Conservation (phyloP, 2,888 invertebrate genomes). For the Drosophila hamatofila region DNA sequence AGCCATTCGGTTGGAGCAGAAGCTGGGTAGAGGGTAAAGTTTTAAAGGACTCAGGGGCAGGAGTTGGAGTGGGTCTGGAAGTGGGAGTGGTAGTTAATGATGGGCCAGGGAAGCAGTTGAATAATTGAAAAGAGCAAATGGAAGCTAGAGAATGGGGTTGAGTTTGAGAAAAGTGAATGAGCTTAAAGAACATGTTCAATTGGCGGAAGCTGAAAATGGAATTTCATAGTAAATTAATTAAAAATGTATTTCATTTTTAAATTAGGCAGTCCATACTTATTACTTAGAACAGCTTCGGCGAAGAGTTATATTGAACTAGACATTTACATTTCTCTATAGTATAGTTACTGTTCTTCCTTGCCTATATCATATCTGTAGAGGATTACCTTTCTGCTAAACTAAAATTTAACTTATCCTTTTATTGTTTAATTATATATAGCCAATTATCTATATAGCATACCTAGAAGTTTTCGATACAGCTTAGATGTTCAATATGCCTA, state of each 20-base stretch:
- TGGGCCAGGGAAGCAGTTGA: not conserved
- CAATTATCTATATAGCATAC: too few relatives aligned
- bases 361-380: too few relatives aligned
- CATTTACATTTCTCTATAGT: too few relatives aligned
- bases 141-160: not conserved
- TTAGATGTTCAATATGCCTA: too few relatives aligned
- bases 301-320: too few relatives aligned
- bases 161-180: not conserved
- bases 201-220: not conserved
- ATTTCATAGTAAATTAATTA: not conserved
- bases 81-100: not conserved
- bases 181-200: not conserved
- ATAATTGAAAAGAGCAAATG: not conserved
- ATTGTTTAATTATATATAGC: too few relatives aligned
- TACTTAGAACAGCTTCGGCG: too few relatives aligned
- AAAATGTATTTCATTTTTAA: not conserved
- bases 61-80: not conserved
- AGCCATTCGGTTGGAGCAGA: constrained; percentile 30
- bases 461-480: too few relatives aligned
- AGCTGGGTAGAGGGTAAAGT: not conserved
- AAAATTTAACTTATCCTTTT: too few relatives aligned
- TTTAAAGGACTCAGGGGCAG: not conserved
- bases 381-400: too few relatives aligned
- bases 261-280: not conserved
- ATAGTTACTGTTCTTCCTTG: too few relatives aligned